Base-by-base conservation (phyloP, 2,797 vertebrate species). In the Gallinago nigripennis region DNA sequence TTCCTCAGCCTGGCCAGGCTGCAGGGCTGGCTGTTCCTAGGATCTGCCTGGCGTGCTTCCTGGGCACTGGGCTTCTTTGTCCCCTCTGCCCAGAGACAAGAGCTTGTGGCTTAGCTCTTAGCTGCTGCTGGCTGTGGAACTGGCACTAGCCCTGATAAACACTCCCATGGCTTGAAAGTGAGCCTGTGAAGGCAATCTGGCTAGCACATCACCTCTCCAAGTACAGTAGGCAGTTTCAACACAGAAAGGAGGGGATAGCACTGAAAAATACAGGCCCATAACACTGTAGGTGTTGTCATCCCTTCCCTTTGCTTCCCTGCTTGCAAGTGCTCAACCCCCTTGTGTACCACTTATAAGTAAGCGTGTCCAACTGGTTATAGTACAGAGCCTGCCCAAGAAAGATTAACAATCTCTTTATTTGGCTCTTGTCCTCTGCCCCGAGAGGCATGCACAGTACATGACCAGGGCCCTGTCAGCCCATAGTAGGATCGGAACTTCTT, bases 391-490 rank as follows among this genome's bases (percentile, higher is more conserved):
- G 24, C 20, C 27, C 16, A 65, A 43, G 68, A 68, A 77, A 75
- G 48, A 46, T 57, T 31, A 79, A 17, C 11, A 7, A 80, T 60
- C 9, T 69, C n/a, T 77, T 76, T 57, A 58, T 51, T 14, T 91
- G 56, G 7, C 35, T 77, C 24, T 71, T 72, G 18, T 69, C 89
- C 35, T 86, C 10, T 27, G 14, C 3, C 6, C 86, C 19, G 66
- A n/a, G 39, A 78, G 41, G 39, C 4, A 25, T 7, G 31, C 53
- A 51, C 2, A 0, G 0, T 60, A 19, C 20, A 31, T 16, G 18
- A 69, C 53, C 39, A 83, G 35, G 60, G 45, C 70, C 8, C 28
- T 86, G 39, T 48, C 41, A 84, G 12, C 12, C 39, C 33, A 7
- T 48, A 33, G 19, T 48, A 75, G 53, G 30, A 76, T 84, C 21